Conservation (phyloP, 2,888 invertebrate species). For the Melipona bicolor region DNA sequence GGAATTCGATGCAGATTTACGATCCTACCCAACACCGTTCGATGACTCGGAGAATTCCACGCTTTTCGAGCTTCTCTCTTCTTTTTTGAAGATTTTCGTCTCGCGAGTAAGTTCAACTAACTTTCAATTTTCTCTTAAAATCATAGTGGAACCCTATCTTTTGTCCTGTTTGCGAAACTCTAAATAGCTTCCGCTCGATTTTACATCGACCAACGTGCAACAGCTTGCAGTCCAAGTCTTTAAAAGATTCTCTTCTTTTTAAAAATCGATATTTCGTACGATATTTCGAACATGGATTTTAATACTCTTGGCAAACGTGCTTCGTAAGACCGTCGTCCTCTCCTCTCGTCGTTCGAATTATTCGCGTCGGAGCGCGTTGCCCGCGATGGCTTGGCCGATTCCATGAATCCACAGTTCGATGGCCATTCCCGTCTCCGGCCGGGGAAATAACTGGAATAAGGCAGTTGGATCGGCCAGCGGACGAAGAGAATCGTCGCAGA, state of each 20-base stretch:
- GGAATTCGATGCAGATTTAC: conserved; percentile 40
- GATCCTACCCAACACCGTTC: not conserved
- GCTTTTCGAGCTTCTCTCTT: not conserved
- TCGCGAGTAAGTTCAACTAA: not conserved
- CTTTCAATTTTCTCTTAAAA: too few species aligned
- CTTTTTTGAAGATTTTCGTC: not conserved
- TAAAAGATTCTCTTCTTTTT: not conserved
- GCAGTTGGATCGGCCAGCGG: not conserved
- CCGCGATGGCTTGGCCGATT: conserved; percentile 1
- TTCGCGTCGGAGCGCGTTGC: not conserved
- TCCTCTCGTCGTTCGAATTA: not conserved
- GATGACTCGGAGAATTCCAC: not conserved
- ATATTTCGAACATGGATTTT: not conserved
- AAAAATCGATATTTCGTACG: not conserved
- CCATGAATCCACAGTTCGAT: conserved; percentile 59
- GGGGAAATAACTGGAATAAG: conserved; percentile 20
- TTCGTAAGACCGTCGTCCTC: not conserved
- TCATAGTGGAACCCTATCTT: too few species aligned
- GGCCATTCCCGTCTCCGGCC: conserved; percentile 26
- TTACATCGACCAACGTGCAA: too few species aligned
- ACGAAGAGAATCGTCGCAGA: conserved; percentile 48
- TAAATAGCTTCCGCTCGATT: too few species aligned
- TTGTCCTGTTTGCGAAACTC: too few species aligned
- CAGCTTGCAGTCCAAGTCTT: too few species aligned
- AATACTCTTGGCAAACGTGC: not conserved